Base-by-base conservation (phyloP, 2,113 vertebrate genomes). In the Labrus mixtus region DNA sequence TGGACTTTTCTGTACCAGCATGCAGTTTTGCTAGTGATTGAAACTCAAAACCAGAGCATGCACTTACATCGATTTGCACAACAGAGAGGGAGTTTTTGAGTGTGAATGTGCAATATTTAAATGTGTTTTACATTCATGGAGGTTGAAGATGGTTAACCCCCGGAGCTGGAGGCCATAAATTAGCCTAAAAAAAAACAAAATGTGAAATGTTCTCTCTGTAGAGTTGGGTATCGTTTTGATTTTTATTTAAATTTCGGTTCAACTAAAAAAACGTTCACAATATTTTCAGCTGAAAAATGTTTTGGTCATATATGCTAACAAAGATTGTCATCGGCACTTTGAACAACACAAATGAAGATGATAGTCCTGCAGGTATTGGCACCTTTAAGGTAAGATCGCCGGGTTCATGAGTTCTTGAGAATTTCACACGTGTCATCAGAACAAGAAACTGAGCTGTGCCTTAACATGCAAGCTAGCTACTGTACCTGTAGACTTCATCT, bases 181-280 rank as follows among this genome's bases (percentile, higher is more conserved):
- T 19, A 74, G 75, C 79, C 86, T 80, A 84, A 87, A 85, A 84
- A 87, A 85, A 64, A 63, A 68, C 33, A 61, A 54, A 73, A 54
- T 63, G 59, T 76, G 29, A 79, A 75, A 67, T 15, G 3, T 58
- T 63, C 10, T 37, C 0, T 33, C 20, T 45, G 1, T 8, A 22
- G 6, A n/a, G n/a, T 33, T 51, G 36, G 36, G 6, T 59, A 29
- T 23, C 7, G 0, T 16, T 56, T 17, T 1, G 2, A 45, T 33
- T 43, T 41, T 11, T 41, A 29, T 8, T 10, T 46, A 16, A 46
- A 19, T 54, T 3, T 45, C 51, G 1, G 11, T 53, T 76, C 17
- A 20, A 17, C 41, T 51, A 4, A 13, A 46, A 46, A 53, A 1
- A 1, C 22, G n/a, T 1, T 60, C 16, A 58, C 16, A 9, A 22